Evolutionary conservation across 2,797 vertebrate genomes (phyloP).

Genomic region (Momotus momota): DNA sequence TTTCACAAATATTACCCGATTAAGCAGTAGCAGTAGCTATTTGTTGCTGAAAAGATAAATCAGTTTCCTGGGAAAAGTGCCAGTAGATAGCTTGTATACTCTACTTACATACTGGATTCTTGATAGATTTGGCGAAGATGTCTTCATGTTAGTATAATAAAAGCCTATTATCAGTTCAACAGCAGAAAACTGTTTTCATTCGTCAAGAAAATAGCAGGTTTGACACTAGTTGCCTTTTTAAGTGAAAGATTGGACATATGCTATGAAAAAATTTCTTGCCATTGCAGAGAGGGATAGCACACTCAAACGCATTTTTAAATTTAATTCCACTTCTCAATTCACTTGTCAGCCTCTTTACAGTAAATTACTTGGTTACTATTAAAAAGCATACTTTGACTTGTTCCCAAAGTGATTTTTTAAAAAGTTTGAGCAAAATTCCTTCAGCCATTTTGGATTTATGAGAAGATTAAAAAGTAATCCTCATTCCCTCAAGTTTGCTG

Average conservation of each 20-base stretch:
- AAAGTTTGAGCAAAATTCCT: conserved; percentile 56
- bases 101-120: conserved; percentile 60
- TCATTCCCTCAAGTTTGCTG: neutral
- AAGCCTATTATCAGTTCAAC: conserved; percentile 76
- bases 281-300: conserved; percentile 54
- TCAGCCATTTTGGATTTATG: conserved; percentile 61
- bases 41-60: conserved; percentile 74
- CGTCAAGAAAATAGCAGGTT: conserved; percentile 71
- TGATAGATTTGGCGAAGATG: conserved; percentile 76
- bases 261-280: conserved; percentile 60
- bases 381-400: conserved; percentile 56
- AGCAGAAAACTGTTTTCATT: conserved; percentile 74
- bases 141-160: conserved; percentile 75
- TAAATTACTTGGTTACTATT: conserved; percentile 55
- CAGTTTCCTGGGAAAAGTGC: conserved; percentile 76
- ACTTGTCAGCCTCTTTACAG: conserved; percentile 48
- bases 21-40: conserved; percentile 66
- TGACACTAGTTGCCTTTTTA: conserved; percentile 70
- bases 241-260: conserved; percentile 64
- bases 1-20: conserved; percentile 66
- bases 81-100: conserved; percentile 70
- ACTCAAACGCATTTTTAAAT: conserved; percentile 60
- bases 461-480: conserved; percentile 4
- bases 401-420: conserved; percentile 50
- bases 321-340: conserved; percentile 57